A percentile compares a stretch with the other conserved stretches of the same genome.
Conservation (phyloP, 2,797 vertebrate genomes). For the Pipistrellus nathusii region DNA sequence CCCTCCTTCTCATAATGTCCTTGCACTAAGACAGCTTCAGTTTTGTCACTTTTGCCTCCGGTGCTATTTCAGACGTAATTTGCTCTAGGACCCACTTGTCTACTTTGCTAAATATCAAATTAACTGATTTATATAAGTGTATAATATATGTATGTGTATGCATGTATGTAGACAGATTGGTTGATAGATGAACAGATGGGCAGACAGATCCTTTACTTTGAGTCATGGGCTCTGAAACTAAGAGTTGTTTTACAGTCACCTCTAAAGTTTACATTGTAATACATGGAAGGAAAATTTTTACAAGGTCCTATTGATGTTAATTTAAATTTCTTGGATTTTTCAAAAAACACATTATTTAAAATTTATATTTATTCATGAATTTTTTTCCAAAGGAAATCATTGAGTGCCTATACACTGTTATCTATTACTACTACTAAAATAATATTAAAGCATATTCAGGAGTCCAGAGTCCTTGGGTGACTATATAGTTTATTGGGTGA, state of each 20-base stretch:
- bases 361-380: neutral
- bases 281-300: neutral
- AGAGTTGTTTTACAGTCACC: neutral
- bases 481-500: neutral
- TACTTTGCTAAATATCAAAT: conserved; percentile 35
- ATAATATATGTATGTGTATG: neutral
- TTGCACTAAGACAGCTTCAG: neutral
- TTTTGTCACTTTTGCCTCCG: neutral
- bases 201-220: neutral
- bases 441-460: neutral
- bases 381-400: conserved; percentile 23
- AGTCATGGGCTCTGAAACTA: neutral
- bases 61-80: neutral
- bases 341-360: neutral
- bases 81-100: neutral
- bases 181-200: neutral
- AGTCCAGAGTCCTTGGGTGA: neutral
- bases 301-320: neutral
- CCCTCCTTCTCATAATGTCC: neutral
- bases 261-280: neutral
- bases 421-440: neutral
- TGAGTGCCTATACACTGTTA: neutral
- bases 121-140: conserved; percentile 21
- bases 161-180: neutral
- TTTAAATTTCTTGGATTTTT: neutral